These are phyloP conservation scores for Microcebus griseorufus DNA, from an alignment of 2,113 vertebrate genomes.

Conservation along the genomic window DNA sequence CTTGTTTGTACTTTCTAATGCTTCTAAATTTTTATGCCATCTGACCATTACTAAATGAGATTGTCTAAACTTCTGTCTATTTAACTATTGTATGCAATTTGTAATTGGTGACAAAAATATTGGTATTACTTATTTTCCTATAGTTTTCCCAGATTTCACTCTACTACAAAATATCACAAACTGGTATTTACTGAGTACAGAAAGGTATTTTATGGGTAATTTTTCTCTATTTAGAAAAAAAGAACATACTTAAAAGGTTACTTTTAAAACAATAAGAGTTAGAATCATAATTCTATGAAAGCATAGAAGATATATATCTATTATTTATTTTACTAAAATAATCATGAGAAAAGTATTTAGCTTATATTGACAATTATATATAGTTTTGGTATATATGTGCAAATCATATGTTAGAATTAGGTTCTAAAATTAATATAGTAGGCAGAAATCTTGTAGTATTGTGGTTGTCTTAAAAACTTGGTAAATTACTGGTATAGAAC, in stretches of 20 bases:
- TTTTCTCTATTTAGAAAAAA: constrained; percentile 32
- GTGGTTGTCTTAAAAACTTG: background rate
- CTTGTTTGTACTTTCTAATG: background rate
- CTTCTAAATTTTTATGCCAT: background rate
- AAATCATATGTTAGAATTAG: background rate
- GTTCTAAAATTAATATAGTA: background rate
- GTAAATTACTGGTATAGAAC: background rate
- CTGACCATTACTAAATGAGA: background rate
- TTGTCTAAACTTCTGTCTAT: background rate
- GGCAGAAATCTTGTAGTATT: background rate
- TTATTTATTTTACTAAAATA: constrained; percentile 14
- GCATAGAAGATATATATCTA: background rate
- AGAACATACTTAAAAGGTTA: background rate
- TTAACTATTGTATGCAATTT: background rate
- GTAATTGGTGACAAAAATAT: background rate
- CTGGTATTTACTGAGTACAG: constrained; percentile 20
- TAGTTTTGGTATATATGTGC: background rate
- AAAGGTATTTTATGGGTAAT: background rate
- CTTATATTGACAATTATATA: background rate
- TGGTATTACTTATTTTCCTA: background rate
- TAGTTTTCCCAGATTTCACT: background rate
- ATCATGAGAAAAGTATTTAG: background rate
- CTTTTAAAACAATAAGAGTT: background rate
- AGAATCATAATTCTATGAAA: background rate
- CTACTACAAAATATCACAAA: background rate